Conservation (phyloP, 2,888 invertebrate species). For the Hypomecis atomaria region DNA sequence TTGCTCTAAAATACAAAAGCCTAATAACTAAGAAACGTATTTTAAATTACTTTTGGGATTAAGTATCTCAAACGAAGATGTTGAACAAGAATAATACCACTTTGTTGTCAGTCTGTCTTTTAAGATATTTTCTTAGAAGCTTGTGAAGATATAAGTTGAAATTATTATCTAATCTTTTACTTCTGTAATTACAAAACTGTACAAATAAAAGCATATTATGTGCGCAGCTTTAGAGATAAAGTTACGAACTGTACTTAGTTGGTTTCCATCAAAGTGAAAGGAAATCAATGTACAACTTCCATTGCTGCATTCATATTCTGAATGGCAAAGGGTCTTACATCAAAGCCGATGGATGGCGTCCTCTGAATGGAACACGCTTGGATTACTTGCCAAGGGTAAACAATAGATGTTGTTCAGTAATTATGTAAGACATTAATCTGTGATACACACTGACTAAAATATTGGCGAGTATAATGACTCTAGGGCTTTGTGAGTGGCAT, state of each 20-base stretch:
- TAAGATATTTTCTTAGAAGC: no score
- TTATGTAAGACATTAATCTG: constrained; percentile 39
- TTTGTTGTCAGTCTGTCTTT: no score
- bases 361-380: constrained; percentile 7
- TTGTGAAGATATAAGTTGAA: no score
- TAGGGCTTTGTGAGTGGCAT: no score
- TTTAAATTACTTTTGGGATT: no score
- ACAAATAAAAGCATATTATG: neutral
- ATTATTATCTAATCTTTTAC: no score
- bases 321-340: constrained; percentile 11
- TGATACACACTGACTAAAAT: constrained; percentile 28
- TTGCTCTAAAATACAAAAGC: no score
- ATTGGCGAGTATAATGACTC: neutral
- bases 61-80: no score
- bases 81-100: no score
- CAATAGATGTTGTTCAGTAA: constrained; percentile 29
- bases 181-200: no score
- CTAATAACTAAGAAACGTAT: no score
- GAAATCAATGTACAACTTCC: constrained; percentile 6
- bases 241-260: constrained; percentile 8
- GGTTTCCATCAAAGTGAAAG: constrained; percentile 11
- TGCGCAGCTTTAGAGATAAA: neutral
- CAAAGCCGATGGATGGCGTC: constrained; percentile 21
- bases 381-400: constrained; percentile 10
- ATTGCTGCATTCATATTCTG: constrained; percentile 6